A percentile compares a stretch with the other conserved stretches of the same genome.
Conservation (phyloP, 2,888 invertebrate species). For the Crocallis elinguaria region DNA sequence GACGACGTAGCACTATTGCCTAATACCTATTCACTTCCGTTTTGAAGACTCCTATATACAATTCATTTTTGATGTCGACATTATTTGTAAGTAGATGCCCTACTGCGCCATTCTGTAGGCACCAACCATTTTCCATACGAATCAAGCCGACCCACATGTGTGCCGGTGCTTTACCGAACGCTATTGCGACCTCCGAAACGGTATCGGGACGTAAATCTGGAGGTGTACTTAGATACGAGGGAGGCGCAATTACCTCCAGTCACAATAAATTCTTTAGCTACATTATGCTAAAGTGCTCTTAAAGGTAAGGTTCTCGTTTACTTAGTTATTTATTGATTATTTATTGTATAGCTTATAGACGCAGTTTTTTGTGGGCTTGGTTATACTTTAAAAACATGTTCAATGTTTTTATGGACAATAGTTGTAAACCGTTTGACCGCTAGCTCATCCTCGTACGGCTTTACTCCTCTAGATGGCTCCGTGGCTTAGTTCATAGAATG, state of each 20-base stretch:
- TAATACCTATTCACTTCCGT: too few relatives aligned
- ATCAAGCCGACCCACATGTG: slow-evolving; percentile 40
- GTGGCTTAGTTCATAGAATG: too few relatives aligned
- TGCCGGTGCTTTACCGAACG: slow-evolving; percentile 38
- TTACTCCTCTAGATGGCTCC: too few relatives aligned
- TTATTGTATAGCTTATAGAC: slow-evolving; percentile 10
- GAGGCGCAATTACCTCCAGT: slow-evolving; percentile 27
- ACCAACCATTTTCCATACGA: slow-evolving; percentile 38
- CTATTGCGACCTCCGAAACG: slow-evolving; percentile 36
- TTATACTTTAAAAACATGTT: neutral
- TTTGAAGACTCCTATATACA: neutral
- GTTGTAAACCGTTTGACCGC: too few relatives aligned
- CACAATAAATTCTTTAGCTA: slow-evolving; percentile 25
- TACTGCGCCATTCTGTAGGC: slow-evolving; percentile 4
- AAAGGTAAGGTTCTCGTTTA: slow-evolving; percentile 13
- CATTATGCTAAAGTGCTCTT: slow-evolving; percentile 17
- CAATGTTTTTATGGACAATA: neutral
- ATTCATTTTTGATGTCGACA: neutral
- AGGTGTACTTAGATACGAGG: slow-evolving; percentile 31
- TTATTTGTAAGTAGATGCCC: neutral
- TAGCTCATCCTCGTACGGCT: too few relatives aligned
- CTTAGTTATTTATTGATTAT: slow-evolving; percentile 26
- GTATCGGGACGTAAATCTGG: slow-evolving; percentile 42
- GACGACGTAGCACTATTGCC: too few relatives aligned
- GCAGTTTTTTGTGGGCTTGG: slow-evolving; percentile 8